These are phyloP conservation scores for Malurus leucopterus DNA, from an alignment of 2,797 vertebrate genomes.

Conservation along the genomic window DNA sequence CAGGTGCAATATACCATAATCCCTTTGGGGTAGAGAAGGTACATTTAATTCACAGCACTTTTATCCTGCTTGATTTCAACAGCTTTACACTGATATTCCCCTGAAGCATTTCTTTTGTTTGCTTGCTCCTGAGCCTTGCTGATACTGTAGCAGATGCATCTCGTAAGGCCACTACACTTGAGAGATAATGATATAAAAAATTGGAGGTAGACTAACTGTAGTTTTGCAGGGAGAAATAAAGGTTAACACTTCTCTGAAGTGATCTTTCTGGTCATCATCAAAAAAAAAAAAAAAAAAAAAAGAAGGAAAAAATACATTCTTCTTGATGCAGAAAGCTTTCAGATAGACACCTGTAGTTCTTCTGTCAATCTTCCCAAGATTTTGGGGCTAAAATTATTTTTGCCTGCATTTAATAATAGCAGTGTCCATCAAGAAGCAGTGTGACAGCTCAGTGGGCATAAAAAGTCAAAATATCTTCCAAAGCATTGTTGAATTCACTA, in stretches of 20 bases:
- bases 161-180: background rate
- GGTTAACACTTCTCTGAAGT: background rate
- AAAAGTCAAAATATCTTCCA: background rate
- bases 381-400: background rate
- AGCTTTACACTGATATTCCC: background rate
- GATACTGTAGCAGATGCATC: background rate
- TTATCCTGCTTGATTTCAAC: background rate
- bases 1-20: background rate
- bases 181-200: background rate
- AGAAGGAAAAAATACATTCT: background rate
- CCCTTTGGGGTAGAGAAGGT: background rate
- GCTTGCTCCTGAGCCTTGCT: background rate
- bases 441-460: background rate
- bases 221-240: background rate
- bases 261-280: background rate
- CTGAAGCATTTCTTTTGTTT: background rate
- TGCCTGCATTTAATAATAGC: background rate
- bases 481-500: background rate
- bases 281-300: background rate
- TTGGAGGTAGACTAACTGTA: background rate
- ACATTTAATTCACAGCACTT: background rate
- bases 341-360: background rate
- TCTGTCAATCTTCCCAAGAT: background rate
- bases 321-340: background rate
- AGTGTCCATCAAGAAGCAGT: background rate